phyloP scores from a whole-genome alignment of 2,888 invertebrate genomes.

The Micropterix aruncella region DNA sequence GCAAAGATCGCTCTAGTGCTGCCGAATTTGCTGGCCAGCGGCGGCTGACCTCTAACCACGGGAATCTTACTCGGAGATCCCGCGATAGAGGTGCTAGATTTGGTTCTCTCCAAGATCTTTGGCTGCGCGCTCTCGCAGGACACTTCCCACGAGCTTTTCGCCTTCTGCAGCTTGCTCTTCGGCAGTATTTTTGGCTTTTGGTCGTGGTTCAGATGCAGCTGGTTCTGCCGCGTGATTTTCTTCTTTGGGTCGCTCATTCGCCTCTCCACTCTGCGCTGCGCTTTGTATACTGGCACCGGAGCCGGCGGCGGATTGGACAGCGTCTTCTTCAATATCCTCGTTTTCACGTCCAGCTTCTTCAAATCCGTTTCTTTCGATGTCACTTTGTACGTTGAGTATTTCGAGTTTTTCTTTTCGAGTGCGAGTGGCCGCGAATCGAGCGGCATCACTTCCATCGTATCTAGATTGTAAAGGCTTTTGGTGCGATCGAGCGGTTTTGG shows the following conservation, averaged over 20 bases:
- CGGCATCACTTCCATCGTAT: constrained; percentile 39
- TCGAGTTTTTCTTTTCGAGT: constrained; percentile 31
- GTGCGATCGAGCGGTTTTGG: constrained; percentile 39
- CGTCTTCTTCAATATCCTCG: constrained; percentile 38
- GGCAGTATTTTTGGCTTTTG: constrained; percentile 24
- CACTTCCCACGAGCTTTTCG: constrained; percentile 41
- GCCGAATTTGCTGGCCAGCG: constrained; percentile 34
- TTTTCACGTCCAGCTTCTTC: constrained; percentile 38
- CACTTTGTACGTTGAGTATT: constrained; percentile 37
- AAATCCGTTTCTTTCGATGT: constrained; percentile 32
- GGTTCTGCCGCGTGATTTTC: constrained; percentile 24
- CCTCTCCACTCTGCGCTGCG: constrained; percentile 29
- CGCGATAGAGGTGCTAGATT: constrained; percentile 38
- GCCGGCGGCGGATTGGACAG: constrained; percentile 37
- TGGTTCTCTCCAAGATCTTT: constrained; percentile 28
- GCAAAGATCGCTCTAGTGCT: constrained; percentile 38
- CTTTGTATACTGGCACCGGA: constrained; percentile 34
- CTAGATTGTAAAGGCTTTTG: constrained; percentile 43
- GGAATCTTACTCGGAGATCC: constrained; percentile 48
- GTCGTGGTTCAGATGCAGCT: constrained; percentile 22
- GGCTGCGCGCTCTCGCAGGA: constrained; percentile 27
- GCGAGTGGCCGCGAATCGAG: constrained; percentile 23
- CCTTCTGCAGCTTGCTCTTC: constrained; percentile 34
- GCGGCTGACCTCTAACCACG: constrained; percentile 37
- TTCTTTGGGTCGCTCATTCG: constrained; percentile 29